Evolutionary conservation across 2,888 invertebrate genomes (phyloP), one percentile per base, ranked within the genome.

Genomic region (Entomobrya proxima): DNA sequence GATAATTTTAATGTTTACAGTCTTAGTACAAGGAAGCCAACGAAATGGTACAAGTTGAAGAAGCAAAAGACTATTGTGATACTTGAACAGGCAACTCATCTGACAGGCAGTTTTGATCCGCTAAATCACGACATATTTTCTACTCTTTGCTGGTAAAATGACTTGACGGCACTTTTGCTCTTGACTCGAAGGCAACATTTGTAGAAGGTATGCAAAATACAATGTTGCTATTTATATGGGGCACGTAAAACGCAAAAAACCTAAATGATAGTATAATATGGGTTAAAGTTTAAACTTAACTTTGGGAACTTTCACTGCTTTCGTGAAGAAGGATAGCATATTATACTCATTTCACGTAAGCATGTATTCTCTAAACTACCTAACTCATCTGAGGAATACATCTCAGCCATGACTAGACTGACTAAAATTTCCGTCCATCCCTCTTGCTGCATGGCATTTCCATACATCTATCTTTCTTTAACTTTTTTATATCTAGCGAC

Each of bases 91-190:
- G 18, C 30, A 47, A 44, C n/a, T 61, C 21, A 30, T 50, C 64
- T 78, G 78, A 78, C 78, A 61, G 50, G 21, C 64, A 78, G 64
- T 64, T 78, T 78, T 78, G 78, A 78, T 78, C 78, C 64, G 30
- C 35, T 50, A 78, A 58, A 75, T 40, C 75, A 75, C 55, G 64
- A 78, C 61, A 78, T 77, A 27, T 47, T 69, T 50, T 32, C 30
- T 32, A 58, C 76, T 67, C 67, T 21, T 67, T 67, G 5, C 40
- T 24, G 24, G 24, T 13, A 67, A 67, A 67, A 67, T 67, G 37
- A 13, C 13, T 40, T 67, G 67, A 40, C 40, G 67, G 40, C 37
- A 40, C 67, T 24, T 21, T 24, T 40, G 37, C 21, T 40, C 6
- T 13, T n/a, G 5, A 32, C 58, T 32, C 15, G n/a, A 24, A 24